These are phyloP conservation scores for Kradibia gibbosae DNA, from an alignment of 1,140 invertebrate genomes.

Conservation along the genomic window DNA sequence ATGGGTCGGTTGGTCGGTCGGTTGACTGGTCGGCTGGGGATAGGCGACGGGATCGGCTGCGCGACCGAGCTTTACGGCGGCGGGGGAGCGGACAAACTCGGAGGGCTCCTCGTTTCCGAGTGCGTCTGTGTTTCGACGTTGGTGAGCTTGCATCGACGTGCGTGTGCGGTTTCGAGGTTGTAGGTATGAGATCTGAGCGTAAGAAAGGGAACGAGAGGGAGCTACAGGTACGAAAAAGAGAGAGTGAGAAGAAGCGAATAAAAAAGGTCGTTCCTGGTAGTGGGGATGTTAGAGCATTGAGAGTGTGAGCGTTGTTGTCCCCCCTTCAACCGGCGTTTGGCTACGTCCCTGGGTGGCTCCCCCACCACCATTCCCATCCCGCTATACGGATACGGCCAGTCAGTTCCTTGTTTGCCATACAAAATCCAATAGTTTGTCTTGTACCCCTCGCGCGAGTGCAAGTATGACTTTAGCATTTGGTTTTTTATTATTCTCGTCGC, in stretches of 20 bases:
- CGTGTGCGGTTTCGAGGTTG: too few species aligned
- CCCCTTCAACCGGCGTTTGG: constrained; percentile 40
- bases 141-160: background rate
- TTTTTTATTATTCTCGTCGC: constrained; percentile 52
- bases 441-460: constrained; percentile 66
- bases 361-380: constrained; percentile 60
- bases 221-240: background rate
- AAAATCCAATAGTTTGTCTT: constrained; percentile 74
- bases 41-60: background rate
- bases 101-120: too few species aligned
- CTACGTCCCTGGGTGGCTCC: constrained; percentile 58
- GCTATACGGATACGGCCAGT: constrained; percentile 68
- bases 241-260: background rate
- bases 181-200: too few species aligned
- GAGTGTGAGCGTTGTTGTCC: background rate
- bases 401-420: constrained; percentile 74
- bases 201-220: too few species aligned
- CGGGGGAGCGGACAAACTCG: background rate
- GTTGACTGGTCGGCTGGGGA: too few species aligned
- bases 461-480: constrained; percentile 61
- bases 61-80: background rate
- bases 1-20: too few species aligned
- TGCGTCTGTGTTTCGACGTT: too few species aligned
- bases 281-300: constrained; percentile 16
- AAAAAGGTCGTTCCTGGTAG: background rate